Percentiles rank a stretch among this genome's conserved stretches.
Evolutionary conservation across 2,888 invertebrate genomes (phyloP).

Genomic region (Flexamia atlantica): DNA sequence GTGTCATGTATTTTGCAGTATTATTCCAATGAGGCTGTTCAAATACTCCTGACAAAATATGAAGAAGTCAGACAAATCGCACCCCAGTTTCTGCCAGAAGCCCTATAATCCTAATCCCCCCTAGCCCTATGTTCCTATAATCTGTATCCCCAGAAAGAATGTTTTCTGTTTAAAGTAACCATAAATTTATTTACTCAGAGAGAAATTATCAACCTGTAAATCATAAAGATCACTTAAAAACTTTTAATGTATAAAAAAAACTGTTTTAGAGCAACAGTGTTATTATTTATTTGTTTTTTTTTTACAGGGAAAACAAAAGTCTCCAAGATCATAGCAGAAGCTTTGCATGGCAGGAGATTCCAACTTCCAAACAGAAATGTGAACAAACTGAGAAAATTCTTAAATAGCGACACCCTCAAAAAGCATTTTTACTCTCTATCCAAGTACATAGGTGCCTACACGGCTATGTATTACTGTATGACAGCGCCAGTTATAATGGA

Average conservation of each 20-base stretch:
- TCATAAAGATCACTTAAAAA: too few relatives aligned
- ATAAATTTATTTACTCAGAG: too few relatives aligned
- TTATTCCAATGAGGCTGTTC: constrained; percentile 11
- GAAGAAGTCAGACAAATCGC: constrained; percentile 26
- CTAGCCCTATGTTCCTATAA: too few relatives aligned
- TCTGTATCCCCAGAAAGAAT: too few relatives aligned
- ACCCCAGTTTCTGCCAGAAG: constrained; percentile 19
- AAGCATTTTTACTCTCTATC: constrained; percentile 39
- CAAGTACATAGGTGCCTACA: constrained; percentile 30
- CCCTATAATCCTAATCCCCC: too few relatives aligned
- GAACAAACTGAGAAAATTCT: constrained; percentile 32
- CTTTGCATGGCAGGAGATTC: constrained; percentile 15
- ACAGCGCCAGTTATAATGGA: constrained; percentile 43
- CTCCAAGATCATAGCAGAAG: constrained; percentile 12
- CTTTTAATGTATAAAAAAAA: too few relatives aligned
- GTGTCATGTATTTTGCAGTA: too few relatives aligned
- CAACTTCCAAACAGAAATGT: constrained; percentile 40
- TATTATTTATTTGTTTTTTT: too few relatives aligned
- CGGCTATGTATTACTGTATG: constrained; percentile 35
- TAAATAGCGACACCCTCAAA: background rate
- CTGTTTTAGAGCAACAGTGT: too few relatives aligned
- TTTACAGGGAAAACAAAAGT: constrained; percentile 18
- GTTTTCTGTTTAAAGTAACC: too few relatives aligned
- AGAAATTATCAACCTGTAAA: too few relatives aligned
- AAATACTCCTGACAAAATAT: constrained; percentile 37